These are phyloP conservation scores for Lasioglossum malachurum DNA, from an alignment of 2,888 invertebrate species.

Conservation along the genomic window DNA sequence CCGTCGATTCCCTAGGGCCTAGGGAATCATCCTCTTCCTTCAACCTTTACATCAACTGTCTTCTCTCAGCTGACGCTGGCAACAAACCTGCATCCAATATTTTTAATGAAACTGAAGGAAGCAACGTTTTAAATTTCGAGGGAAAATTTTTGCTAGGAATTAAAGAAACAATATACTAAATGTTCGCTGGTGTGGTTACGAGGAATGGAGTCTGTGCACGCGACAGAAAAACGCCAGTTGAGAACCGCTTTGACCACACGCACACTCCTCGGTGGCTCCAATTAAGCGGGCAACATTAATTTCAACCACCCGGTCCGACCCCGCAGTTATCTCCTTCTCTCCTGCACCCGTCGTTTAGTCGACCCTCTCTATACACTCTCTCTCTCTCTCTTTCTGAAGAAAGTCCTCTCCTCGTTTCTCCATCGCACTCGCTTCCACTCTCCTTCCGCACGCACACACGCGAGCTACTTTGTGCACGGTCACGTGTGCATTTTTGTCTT, in stretches of 20 bases:
- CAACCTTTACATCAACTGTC: not conserved
- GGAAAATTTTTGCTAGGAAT: not conserved
- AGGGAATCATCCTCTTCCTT: constrained; percentile 35
- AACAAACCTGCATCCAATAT: not conserved
- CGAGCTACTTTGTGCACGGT: constrained; percentile 40
- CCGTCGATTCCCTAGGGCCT: constrained; percentile 41
- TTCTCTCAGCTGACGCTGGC: not conserved
- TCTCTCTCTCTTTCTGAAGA: not conserved
- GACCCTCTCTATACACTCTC: constrained; percentile 45
- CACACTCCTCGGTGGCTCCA: constrained; percentile 83
- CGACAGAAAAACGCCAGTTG: constrained; percentile 65
- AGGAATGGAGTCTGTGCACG: not conserved
- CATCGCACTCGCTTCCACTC: constrained; percentile 51
- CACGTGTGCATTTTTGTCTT: constrained; percentile 40
- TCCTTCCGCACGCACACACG: constrained; percentile 45
- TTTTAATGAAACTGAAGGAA: not conserved
- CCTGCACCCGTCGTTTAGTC: constrained; percentile 64
- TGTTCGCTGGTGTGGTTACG: not conserved
- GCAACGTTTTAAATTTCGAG: not conserved
- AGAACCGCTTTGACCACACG: constrained; percentile 83
- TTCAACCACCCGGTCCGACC: constrained; percentile 83
- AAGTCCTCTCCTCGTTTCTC: constrained; percentile 4
- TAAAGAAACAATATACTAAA: not conserved
- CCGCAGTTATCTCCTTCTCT: constrained; percentile 79
- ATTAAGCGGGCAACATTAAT: constrained; percentile 85